A percentile compares a stretch with the other conserved stretches of the same genome.
Evolutionary conservation across 2,888 invertebrate species (phyloP).

Genomic region (Tiliacea citrago): DNA sequence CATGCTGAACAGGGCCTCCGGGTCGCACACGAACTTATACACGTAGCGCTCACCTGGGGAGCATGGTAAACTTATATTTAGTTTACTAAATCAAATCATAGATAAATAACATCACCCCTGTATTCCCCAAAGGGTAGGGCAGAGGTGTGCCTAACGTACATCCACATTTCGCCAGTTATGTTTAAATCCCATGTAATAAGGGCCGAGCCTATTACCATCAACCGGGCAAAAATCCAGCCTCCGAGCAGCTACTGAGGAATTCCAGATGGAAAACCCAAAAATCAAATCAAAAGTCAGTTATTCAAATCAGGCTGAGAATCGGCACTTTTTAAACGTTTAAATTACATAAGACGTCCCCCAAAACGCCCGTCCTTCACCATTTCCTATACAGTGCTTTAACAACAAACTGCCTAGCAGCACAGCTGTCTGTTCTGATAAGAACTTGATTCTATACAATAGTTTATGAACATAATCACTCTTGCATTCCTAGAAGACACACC

Average conservation of each 20-base stretch:
- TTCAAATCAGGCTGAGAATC: not conserved
- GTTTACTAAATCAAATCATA: not conserved
- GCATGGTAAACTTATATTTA: not conserved
- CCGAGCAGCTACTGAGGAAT: too few relatives aligned
- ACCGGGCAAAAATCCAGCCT: too few relatives aligned
- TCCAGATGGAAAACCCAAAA: too few relatives aligned
- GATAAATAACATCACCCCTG: too few relatives aligned
- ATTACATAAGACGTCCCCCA: not conserved
- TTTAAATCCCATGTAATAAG: too few relatives aligned
- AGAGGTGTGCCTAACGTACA: too few relatives aligned
- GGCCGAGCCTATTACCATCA: too few relatives aligned
- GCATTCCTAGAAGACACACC: not conserved
- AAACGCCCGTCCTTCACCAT: too few relatives aligned
- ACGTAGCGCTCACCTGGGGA: constrained; percentile 97
- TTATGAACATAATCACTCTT: not conserved
- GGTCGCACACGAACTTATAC: constrained; percentile 99
- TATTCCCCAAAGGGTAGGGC: too few relatives aligned
- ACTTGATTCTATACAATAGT: not conserved
- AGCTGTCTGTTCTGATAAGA: not conserved
- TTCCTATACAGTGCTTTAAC: not conserved
- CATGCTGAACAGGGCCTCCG: constrained; percentile 97
- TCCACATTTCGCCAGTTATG: too few relatives aligned
- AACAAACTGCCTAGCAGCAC: not conserved
- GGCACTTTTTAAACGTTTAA: not conserved
- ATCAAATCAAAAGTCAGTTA: not conserved